Percentiles rank a stretch among this genome's conserved stretches.
Evolutionary conservation across 2,113 vertebrate species (phyloP).

Genomic region (Microtus oregoni): DNA sequence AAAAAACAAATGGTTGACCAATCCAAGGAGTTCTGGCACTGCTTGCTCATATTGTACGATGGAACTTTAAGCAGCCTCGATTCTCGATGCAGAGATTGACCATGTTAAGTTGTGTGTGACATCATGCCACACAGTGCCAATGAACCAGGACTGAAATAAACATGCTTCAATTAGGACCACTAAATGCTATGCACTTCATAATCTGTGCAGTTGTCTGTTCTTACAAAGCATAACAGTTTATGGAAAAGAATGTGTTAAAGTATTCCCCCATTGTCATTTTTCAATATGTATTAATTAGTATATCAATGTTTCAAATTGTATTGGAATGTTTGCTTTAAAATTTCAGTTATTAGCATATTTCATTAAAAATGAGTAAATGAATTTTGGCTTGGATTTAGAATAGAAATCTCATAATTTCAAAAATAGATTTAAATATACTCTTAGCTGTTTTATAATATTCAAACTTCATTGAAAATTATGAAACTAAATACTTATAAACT

Average conservation of each 20-base stretch:
- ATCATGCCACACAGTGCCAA: not conserved
- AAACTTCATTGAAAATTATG: not conserved
- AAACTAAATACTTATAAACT: not conserved
- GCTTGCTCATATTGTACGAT: not conserved
- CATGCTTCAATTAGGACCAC: too few species aligned
- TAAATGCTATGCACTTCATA: not conserved
- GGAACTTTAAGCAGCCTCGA: too few species aligned
- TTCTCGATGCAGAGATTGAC: too few species aligned
- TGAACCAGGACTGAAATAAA: not conserved
- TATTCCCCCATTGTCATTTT: not conserved
- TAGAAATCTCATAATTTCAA: not conserved
- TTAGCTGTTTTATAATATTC: not conserved
- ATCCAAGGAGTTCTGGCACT: too few species aligned
- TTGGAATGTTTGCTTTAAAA: not conserved
- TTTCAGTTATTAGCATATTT: not conserved
- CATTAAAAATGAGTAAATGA: not conserved
- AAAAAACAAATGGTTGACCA: not conserved
- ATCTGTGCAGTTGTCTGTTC: not conserved
- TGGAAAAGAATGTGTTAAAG: too few species aligned
- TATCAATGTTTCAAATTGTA: not conserved
- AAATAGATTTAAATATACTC: not conserved
- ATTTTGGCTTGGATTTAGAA: not conserved
- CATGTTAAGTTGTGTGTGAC: not conserved
- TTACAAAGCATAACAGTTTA: not conserved
- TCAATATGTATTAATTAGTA: not conserved